phyloP scores from a whole-genome alignment of 2,113 vertebrate species.

The Seriola aureovittata region DNA sequence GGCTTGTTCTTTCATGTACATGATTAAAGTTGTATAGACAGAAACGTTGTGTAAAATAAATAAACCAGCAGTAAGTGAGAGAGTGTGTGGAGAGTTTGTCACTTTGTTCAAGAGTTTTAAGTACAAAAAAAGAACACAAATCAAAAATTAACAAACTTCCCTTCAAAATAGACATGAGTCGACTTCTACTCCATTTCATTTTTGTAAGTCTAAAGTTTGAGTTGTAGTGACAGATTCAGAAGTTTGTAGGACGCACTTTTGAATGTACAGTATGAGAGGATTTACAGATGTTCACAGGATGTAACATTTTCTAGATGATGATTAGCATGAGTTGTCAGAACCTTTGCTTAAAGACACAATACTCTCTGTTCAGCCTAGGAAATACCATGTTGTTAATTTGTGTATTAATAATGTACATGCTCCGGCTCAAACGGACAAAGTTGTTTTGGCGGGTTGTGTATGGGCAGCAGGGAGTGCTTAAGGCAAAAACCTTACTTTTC shows the following conservation, averaged over 20 bases:
- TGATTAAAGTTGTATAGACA: not conserved
- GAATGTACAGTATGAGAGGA: not conserved
- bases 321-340: too few species aligned
- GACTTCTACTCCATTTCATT: too few species aligned
- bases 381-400: not conserved
- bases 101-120: not conserved
- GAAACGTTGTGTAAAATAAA: not conserved
- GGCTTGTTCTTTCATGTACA: not conserved
- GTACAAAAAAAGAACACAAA: not conserved
- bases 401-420: not conserved
- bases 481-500: conserved; percentile 42
- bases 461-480: conserved; percentile 59
- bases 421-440: not conserved
- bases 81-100: not conserved
- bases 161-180: too few species aligned
- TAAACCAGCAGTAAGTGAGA: not conserved
- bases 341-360: not conserved
- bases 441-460: not conserved
- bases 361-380: not conserved
- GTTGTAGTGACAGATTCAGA: not conserved
- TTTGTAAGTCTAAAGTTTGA: not conserved
- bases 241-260: not conserved
- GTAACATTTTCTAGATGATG: not conserved
- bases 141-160: not conserved
- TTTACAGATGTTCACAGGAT: not conserved